These are phyloP conservation scores for Cantharis flavilabris DNA, from an alignment of 2,888 invertebrate genomes.

Conservation along the genomic window DNA sequence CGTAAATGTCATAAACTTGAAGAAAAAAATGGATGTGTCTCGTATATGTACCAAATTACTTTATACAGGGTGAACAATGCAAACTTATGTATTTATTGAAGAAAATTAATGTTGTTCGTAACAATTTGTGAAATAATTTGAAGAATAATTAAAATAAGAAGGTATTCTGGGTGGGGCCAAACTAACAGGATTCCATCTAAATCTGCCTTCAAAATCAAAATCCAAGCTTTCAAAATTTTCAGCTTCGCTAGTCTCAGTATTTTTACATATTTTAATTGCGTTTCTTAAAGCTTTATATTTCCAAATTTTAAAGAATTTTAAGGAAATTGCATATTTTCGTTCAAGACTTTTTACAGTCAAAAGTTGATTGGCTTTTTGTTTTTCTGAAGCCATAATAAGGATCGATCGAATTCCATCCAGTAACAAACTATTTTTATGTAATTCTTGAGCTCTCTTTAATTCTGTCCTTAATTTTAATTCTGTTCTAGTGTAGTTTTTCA, in stretches of 20 bases:
- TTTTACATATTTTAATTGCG: slow-evolving; percentile 4
- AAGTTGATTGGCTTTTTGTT: background rate
- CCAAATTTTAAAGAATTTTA: background rate
- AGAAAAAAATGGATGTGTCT: background rate
- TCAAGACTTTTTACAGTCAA: background rate
- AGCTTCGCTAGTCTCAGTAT: background rate
- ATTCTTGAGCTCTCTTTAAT: background rate
- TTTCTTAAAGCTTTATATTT: background rate
- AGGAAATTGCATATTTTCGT: background rate
- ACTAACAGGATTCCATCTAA: background rate
- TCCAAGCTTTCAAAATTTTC: background rate
- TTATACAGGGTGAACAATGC: background rate
- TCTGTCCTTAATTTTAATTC: background rate
- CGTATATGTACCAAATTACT: background rate
- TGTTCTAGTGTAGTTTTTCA: background rate
- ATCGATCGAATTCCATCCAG: background rate
- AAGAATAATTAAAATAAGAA: background rate
- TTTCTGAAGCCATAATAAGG: background rate
- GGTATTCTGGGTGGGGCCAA: background rate
- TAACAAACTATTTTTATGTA: background rate
- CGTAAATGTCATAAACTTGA: background rate
- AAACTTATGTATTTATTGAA: background rate
- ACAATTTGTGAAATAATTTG: background rate
- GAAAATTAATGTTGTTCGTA: too few species aligned
- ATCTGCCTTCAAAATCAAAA: background rate